phyloP scores from a whole-genome alignment of 2,888 invertebrate genomes.

The Chrysolina americana region DNA sequence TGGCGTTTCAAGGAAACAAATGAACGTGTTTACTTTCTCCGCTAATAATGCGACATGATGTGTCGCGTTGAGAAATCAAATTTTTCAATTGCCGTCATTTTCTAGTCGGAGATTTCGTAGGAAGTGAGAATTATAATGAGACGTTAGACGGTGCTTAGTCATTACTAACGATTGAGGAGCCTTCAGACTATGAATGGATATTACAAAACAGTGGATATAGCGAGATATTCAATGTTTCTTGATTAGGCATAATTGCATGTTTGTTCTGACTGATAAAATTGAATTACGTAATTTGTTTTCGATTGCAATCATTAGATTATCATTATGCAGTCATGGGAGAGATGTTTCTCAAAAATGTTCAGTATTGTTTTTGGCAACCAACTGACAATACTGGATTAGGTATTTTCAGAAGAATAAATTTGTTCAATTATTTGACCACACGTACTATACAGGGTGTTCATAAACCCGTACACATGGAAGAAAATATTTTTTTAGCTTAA shows the following conservation, averaged over 20 bases:
- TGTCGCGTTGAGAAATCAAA: conserved; percentile 5
- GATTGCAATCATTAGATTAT: neutral
- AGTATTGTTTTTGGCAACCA: too few species aligned
- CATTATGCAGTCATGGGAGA: neutral
- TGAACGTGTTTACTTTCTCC: neutral
- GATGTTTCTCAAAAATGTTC: neutral
- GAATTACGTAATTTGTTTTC: conserved; percentile 14
- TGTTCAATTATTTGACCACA: too few species aligned
- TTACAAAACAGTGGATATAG: neutral
- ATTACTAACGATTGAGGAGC: neutral
- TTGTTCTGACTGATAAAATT: conserved; percentile 5
- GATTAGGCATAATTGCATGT: conserved; percentile 3
- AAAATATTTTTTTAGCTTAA: too few species aligned
- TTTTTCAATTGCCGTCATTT: conserved; percentile 14
- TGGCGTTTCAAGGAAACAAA: conserved; percentile 10
- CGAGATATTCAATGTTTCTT: neutral
- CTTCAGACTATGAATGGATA: conserved; percentile 14
- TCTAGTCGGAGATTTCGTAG: conserved; percentile 10
- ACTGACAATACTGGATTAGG: too few species aligned
- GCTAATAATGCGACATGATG: neutral
- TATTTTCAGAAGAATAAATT: too few species aligned
- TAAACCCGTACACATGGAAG: too few species aligned
- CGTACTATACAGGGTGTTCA: too few species aligned
- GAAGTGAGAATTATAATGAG: conserved; percentile 19
- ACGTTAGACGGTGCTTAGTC: conserved; percentile 6